These are phyloP conservation scores for Metopolophium dirhodum DNA, from an alignment of 1,140 invertebrate genomes.

Conservation along the genomic window DNA sequence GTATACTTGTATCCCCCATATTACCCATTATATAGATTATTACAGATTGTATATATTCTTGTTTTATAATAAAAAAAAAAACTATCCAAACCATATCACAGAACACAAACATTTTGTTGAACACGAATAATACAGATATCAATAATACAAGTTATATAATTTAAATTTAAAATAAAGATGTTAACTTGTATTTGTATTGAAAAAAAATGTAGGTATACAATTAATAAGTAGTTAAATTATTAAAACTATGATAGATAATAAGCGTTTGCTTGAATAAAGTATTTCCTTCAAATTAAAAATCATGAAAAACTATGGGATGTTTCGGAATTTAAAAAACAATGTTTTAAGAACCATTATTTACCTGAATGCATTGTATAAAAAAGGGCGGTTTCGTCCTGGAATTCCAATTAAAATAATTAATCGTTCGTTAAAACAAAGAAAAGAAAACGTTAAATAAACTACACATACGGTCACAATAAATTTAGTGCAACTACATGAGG, in stretches of 20 bases:
- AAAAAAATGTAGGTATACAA: no score
- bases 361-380: neutral
- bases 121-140: neutral
- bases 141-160: neutral
- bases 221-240: neutral
- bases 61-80: no score
- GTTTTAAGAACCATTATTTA: slow-evolving; percentile 34
- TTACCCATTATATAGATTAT: no score
- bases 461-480: neutral
- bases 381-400: neutral
- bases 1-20: no score
- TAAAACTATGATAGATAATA: neutral
- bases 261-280: neutral
- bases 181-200: no score
- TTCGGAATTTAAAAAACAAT: neutral
- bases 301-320: neutral
- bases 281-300: neutral
- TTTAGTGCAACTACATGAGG: neutral
- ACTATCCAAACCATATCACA: no score
- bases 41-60: no score
- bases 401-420: slow-evolving; percentile 41
- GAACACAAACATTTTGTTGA: no score
- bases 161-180: neutral
- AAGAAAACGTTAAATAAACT: neutral
- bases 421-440: slow-evolving; percentile 5